Conservation (phyloP, 30 jellyfish, hydroid and myxozoan species). For the Aurelia coerulea region DNA sequence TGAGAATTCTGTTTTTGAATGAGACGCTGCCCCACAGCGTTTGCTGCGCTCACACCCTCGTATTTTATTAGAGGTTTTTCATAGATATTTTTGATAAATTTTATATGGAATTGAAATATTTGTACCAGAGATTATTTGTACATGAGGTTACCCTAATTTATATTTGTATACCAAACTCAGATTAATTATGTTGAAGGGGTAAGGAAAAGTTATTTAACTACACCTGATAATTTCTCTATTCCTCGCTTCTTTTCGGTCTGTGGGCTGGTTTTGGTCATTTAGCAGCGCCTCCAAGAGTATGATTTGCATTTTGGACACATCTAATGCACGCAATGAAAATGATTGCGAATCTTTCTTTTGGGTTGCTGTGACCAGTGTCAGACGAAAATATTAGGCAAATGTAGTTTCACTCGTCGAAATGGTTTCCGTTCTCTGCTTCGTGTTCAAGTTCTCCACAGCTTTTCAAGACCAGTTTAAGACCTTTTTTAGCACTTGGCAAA, state of each 20-base stretch:
- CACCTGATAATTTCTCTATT: not conserved
- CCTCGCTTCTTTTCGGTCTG: not conserved
- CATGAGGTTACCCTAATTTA: conserved; percentile 78
- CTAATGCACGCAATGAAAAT: too few relatives aligned
- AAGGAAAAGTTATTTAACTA: conserved; percentile 36
- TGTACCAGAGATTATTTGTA: conserved; percentile 78
- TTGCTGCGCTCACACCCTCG: conserved; percentile 23
- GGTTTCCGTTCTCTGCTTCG: too few relatives aligned
- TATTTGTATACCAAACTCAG: conserved; percentile 61
- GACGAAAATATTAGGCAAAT: too few relatives aligned
- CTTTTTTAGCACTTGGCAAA: too few relatives aligned
- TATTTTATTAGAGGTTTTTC: conserved; percentile 26
- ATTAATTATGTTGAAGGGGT: conserved; percentile 65
- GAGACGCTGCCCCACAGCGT: conserved; percentile 36
- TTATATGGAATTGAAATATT: conserved; percentile 72
- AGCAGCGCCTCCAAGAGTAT: too few relatives aligned
- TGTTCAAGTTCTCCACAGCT: too few relatives aligned
- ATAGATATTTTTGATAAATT: conserved; percentile 52
- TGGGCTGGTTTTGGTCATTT: too few relatives aligned
- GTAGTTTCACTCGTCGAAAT: too few relatives aligned
- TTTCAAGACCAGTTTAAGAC: too few relatives aligned
- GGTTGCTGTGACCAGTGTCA: too few relatives aligned
- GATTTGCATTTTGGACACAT: too few relatives aligned
- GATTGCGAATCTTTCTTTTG: too few relatives aligned
- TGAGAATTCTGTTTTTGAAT: conserved; percentile 21